Evolutionary conservation across 2,797 vertebrate species (phyloP), one percentile per base, ranked within the genome.

Genomic region (Neosilurus hyrtlii): DNA sequence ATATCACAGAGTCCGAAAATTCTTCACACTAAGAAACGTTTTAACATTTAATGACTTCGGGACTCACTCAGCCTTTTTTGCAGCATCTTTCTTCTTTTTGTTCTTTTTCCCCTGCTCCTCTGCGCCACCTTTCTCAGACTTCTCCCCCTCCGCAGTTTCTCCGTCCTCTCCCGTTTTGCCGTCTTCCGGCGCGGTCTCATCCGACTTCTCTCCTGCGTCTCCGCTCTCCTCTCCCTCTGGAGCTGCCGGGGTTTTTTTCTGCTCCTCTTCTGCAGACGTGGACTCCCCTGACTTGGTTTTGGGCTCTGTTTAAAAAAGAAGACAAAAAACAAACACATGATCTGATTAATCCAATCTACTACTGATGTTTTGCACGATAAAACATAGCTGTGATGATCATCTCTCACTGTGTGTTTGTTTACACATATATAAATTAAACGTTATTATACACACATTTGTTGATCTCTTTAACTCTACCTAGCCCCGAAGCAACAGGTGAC

Each of bases 261-360:
- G 74, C 66, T 97, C 96, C 86, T 96, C 95, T 43, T 93, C 96
- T 16, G 90, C 93, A 52, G 97, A 95, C 30, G 95, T 92, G 3
- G 97, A 96, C 85, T 97, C 96, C 85, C 96, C 96, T 0, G 95
- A 94, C 66, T 94, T 95, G 81, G 92, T 89, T 86, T 97, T 96
- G 22, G 94, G 91, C 84, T 97, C 96, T 98, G 88, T 43, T 43
- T 43, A 43, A 43, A 43, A 43, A n/a, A n/a, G n/a, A n/a, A n/a
- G n/a, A n/a, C n/a, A n/a, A n/a, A n/a, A n/a, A n/a, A n/a, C n/a
- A n/a, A n/a, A n/a, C n/a, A n/a, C n/a, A n/a, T n/a, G n/a, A n/a
- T n/a, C n/a, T n/a, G n/a, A n/a, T n/a, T n/a, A n/a, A n/a, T n/a
- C n/a, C n/a, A n/a, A n/a, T n/a, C 18, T 43, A 68, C 9, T 11